These are phyloP conservation scores for Poecilia wingei DNA, from an alignment of 2,797 vertebrate genomes.

Conservation along the genomic window DNA sequence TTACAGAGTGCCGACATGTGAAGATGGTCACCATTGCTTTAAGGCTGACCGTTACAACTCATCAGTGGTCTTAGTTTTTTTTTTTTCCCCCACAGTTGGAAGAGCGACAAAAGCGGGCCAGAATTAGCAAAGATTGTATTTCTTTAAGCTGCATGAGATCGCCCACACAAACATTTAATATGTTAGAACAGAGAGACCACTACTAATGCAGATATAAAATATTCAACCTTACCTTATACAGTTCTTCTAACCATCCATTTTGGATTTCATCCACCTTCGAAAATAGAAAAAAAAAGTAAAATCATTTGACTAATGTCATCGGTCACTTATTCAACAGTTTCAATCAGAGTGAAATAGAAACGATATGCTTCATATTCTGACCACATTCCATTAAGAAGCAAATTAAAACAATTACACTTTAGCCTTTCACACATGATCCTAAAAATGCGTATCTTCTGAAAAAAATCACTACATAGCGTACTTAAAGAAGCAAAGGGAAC, in stretches of 20 bases:
- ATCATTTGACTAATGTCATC: not conserved
- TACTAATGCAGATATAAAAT: not conserved
- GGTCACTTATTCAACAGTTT: not conserved
- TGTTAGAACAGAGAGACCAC: not conserved
- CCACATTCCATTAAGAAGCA: not conserved
- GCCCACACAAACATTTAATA: not conserved
- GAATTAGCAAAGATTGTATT: not conserved
- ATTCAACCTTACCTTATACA: conserved; percentile 78
- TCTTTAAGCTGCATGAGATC: not conserved
- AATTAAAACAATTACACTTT: not conserved
- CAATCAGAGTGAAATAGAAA: not conserved
- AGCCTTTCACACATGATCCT: not conserved
- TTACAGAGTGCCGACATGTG: conserved; percentile 10
- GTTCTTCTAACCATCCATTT: conserved; percentile 83
- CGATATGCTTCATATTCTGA: not conserved
- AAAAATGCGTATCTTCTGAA: not conserved
- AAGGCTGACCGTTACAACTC: conserved; percentile 19
- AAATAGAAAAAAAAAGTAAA: conserved; percentile 32
- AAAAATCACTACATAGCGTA: not conserved
- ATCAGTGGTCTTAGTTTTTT: not conserved
- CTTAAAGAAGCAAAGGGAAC: not conserved
- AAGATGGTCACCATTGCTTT: conserved; percentile 6
- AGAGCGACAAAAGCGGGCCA: not conserved
- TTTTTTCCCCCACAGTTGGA: not conserved
- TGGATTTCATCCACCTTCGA: conserved; percentile 82